Base-by-base conservation (phyloP, 2,113 vertebrate genomes). In the Carettochelys insculpta region DNA sequence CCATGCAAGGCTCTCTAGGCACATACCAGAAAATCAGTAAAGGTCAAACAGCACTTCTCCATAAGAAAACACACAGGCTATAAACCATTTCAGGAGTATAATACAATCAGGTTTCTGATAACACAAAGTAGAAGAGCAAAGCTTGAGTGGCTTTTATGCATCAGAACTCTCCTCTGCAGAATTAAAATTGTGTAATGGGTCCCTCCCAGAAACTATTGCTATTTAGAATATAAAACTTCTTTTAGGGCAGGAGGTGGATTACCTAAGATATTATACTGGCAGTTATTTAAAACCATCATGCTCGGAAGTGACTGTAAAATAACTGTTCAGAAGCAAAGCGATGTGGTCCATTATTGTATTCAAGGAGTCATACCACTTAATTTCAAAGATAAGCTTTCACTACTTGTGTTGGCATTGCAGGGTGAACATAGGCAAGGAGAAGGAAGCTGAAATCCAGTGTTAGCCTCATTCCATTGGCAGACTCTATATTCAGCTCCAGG, bases 61-160 rank as follows among this genome's bases (percentile, higher is more conserved):
- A 87, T 85, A 77, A 76, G 58, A 77, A 19, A 53, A 65, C 56
- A 68, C 17, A 61, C 43, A 22, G 82, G 68, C 61, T 80, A 95
- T 92, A 95, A 95, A 89, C 52, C 68, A 53, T 94, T 93, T 94
- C 51, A 82, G 80, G 81, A 25, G 58, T 92, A 58, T 95, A 86
- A 90, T 92, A 84, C 65, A 92, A 83, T 95, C 92, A 95, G 92
- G 53, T 43, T 86, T 79, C 48, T 90, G 89, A 61, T 94, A 87
- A 85, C 77, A 75, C 71, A 92, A 75, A 80, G 48, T 29, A 41
- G 50, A 8, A 41, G 75, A 80, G 92, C 77, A 81, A 86, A 91
- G 91, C 80, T 34, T 71, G n/a, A 89, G 73, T 34, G 77, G 29
- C 71, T 80, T 83, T 71, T 43, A 16, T 17, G 38, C 41, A 14